Evolutionary conservation across 2,888 invertebrate genomes (phyloP).

Genomic region (Hedychridium roseum): DNA sequence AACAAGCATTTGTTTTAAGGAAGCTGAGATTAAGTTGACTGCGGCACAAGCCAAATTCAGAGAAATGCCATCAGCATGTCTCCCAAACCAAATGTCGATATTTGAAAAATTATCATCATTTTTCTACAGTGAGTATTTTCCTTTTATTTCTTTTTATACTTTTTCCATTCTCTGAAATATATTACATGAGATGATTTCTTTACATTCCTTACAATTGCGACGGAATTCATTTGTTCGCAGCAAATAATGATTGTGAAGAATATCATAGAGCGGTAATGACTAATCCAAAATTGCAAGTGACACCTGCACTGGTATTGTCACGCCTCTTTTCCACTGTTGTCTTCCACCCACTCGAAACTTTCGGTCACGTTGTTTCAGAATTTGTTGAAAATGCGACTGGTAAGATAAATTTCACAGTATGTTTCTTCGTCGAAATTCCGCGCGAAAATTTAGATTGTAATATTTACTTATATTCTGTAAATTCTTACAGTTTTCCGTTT

Average conservation of each 20-base stretch:
- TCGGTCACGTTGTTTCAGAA: constrained; percentile 35
- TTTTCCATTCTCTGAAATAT: too few relatives aligned
- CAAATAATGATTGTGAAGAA: constrained; percentile 43
- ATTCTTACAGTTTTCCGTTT: neutral
- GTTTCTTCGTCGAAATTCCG: neutral
- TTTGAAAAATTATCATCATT: constrained; percentile 26
- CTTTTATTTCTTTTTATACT: too few relatives aligned
- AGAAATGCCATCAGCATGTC: constrained; percentile 45
- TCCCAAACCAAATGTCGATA: constrained; percentile 40
- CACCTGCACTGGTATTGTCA: constrained; percentile 48
- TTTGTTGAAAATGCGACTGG: constrained; percentile 47
- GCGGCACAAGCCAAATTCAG: constrained; percentile 38
- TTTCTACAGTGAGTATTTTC: constrained; percentile 32
- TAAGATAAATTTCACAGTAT: constrained; percentile 22
- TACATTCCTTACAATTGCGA: neutral
- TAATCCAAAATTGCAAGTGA: constrained; percentile 48
- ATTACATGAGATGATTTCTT: too few relatives aligned
- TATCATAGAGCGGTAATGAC: constrained; percentile 46
- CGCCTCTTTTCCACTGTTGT: constrained; percentile 41
- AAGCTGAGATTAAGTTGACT: constrained; percentile 44
- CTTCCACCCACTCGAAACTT: constrained; percentile 36
- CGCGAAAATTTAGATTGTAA: neutral
- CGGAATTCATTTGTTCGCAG: constrained; percentile 15
- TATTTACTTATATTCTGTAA: neutral
- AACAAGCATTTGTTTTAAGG: constrained; percentile 33